Percentiles rank a stretch among this genome's conserved stretches.
Conservation (phyloP, 2,797 vertebrate genomes). For the Phrynocephalus guinanensis region DNA sequence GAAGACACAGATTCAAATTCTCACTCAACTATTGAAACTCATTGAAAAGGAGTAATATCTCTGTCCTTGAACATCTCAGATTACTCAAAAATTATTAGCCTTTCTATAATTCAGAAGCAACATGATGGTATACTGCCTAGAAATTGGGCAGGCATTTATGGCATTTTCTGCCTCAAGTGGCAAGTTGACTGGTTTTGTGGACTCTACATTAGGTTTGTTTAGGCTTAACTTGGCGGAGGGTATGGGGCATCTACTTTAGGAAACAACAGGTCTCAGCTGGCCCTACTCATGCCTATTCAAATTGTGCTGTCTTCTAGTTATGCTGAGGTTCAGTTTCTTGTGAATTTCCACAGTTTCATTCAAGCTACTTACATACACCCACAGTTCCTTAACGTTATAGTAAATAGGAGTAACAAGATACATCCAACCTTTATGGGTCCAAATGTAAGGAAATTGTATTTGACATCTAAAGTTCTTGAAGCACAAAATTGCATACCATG, state of each 20-base stretch:
- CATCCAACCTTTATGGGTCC: background rate
- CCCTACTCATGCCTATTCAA: background rate
- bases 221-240: background rate
- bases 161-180: background rate
- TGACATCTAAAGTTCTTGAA: background rate
- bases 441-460: background rate
- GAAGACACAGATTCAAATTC: too few species aligned
- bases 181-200: background rate
- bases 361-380: background rate
- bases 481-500: too few species aligned
- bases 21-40: too few species aligned
- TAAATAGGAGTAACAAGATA: background rate
- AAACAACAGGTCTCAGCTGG: background rate
- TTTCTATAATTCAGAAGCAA: too few species aligned
- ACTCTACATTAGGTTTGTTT: background rate
- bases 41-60: too few species aligned
- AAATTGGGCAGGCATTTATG: background rate
- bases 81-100: too few species aligned
- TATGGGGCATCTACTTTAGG: too few species aligned
- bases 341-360: background rate
- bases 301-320: background rate
- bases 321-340: background rate
- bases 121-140: background rate
- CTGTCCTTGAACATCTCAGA: too few species aligned
- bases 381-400: background rate